Evolutionary conservation across 2,113 vertebrate species (phyloP).

Genomic region (Hippopotamus amphibius): DNA sequence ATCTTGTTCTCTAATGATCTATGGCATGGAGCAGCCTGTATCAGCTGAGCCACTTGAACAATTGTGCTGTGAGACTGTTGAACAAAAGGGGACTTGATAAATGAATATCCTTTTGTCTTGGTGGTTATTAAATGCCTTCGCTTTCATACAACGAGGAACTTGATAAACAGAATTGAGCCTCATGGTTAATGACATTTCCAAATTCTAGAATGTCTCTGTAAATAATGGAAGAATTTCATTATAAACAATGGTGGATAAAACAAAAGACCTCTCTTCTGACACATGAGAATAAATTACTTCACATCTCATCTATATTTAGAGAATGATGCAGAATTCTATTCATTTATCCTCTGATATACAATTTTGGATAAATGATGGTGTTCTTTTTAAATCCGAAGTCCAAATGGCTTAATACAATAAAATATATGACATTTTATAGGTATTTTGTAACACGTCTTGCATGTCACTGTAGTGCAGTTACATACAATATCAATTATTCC

Average conservation of each 20-base stretch:
- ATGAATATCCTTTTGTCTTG: constrained; percentile 53
- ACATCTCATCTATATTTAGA: constrained; percentile 70
- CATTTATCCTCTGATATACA: constrained; percentile 71
- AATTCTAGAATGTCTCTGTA: constrained; percentile 66
- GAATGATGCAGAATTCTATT: constrained; percentile 66
- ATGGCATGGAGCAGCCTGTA: not conserved
- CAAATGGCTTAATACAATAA: constrained; percentile 75
- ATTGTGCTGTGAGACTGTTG: not conserved
- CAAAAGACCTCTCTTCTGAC: constrained; percentile 55
- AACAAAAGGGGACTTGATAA: constrained; percentile 46
- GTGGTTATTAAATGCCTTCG: constrained; percentile 41
- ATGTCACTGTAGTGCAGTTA: constrained; percentile 73
- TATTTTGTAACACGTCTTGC: constrained; percentile 78
- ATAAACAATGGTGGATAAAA: constrained; percentile 69
- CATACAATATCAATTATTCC: constrained; percentile 82
- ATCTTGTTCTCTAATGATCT: not conserved
- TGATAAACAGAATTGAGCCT: constrained; percentile 71
- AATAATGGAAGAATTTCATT: constrained; percentile 76
- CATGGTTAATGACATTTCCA: constrained; percentile 70
- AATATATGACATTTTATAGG: constrained; percentile 71
- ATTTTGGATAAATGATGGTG: constrained; percentile 65
- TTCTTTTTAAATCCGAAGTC: constrained; percentile 74
- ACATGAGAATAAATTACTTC: constrained; percentile 74
- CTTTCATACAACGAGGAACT: constrained; percentile 63
- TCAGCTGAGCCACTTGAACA: not conserved